phyloP scores from a whole-genome alignment of 2,888 invertebrate genomes.

The Lissocephala sabroskyi region DNA sequence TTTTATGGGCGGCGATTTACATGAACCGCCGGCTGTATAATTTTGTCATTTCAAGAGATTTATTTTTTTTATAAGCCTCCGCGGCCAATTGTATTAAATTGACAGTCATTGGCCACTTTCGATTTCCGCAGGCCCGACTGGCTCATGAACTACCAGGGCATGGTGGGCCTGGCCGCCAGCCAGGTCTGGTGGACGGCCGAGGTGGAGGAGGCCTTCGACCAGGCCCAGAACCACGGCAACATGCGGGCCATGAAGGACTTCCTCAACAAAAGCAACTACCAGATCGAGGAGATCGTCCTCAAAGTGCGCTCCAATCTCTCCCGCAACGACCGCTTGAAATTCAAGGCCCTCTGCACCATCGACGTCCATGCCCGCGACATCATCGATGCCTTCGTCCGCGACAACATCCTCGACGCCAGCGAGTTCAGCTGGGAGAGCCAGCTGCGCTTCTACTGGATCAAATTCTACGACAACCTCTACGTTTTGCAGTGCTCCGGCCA shows the following conservation, averaged over 20 bases:
- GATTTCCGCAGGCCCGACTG: constrained; percentile 80
- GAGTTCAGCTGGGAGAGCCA: constrained; percentile 98
- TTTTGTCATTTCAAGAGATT: constrained; percentile 68
- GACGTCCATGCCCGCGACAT: constrained; percentile 95
- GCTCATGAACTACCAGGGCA: constrained; percentile 92
- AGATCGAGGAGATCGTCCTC: constrained; percentile 87
- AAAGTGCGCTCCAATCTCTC: constrained; percentile 80
- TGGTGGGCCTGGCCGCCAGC: constrained; percentile 88
- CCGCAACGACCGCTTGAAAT: constrained; percentile 88
- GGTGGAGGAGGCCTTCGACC: constrained; percentile 89
- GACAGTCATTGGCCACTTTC: constrained; percentile 59
- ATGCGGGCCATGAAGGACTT: constrained; percentile 94
- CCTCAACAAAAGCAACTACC: constrained; percentile 81
- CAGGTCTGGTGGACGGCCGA: constrained; percentile 98
- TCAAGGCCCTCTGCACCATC: constrained; percentile 90
- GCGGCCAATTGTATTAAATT: constrained; percentile 57
- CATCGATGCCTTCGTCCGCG: constrained; percentile 84
- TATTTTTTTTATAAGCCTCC: constrained; percentile 56
- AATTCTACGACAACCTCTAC: constrained; percentile 83
- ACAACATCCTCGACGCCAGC: constrained; percentile 85
- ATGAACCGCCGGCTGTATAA: constrained; percentile 54
- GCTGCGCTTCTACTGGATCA: constrained; percentile 92
- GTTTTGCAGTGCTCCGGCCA: constrained; percentile 87
- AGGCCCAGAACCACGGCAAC: constrained; percentile 77
- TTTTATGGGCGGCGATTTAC: constrained; percentile 64